Evolutionary conservation across 2,797 vertebrate genomes (phyloP).

Genomic region (Alectoris magna): DNA sequence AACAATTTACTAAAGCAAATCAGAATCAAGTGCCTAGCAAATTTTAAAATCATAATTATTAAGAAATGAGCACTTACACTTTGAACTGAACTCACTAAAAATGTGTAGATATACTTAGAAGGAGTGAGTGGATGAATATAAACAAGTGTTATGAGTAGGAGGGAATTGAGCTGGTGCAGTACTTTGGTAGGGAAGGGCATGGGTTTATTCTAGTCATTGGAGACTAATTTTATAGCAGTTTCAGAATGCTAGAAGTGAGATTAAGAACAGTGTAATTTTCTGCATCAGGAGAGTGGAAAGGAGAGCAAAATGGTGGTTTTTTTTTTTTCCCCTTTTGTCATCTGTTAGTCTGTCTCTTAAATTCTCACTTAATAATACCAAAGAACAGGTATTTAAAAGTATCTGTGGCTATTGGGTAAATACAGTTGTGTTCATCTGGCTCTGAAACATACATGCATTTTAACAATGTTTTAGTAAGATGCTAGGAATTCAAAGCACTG

Average conservation of each 20-base stretch:
- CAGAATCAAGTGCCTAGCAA: background rate
- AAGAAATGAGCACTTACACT: background rate
- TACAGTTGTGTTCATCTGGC: background rate
- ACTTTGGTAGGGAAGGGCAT: background rate
- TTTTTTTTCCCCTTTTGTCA: rapidly evolving
- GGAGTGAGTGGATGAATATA: background rate
- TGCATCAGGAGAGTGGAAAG: background rate
- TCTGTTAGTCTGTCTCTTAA: background rate
- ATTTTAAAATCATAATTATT: background rate
- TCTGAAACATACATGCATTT: background rate
- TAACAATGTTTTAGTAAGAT: background rate
- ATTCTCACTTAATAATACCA: background rate
- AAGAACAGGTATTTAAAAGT: background rate
- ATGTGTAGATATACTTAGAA: background rate
- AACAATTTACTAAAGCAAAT: background rate
- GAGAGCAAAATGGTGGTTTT: background rate
- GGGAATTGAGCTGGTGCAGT: background rate
- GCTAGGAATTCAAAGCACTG: background rate
- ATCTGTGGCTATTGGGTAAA: background rate
- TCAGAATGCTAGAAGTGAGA: background rate
- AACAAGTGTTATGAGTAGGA: background rate
- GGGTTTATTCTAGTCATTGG: background rate
- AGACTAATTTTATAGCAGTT: background rate
- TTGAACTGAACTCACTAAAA: background rate
- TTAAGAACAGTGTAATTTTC: background rate